These are phyloP conservation scores for Microtus montanus DNA, from an alignment of 2,113 vertebrate species.

Conservation along the genomic window DNA sequence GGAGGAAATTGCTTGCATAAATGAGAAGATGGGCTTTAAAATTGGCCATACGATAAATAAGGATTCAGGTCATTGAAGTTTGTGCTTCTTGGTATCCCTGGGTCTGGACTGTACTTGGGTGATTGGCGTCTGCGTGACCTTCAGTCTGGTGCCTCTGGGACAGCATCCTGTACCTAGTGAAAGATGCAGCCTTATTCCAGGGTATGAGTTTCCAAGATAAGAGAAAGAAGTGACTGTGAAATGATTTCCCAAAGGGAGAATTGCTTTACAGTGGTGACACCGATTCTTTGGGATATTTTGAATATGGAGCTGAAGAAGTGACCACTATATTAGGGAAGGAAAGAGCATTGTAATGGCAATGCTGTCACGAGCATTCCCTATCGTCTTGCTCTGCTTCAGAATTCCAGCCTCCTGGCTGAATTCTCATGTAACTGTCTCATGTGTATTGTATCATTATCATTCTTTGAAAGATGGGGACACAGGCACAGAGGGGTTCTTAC, in stretches of 20 bases:
- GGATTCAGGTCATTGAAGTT: conserved; percentile 43
- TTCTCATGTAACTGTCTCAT: not conserved
- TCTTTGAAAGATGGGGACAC: not conserved
- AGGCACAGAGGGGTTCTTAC: not conserved
- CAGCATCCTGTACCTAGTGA: not conserved
- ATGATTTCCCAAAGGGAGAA: not conserved
- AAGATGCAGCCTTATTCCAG: not conserved
- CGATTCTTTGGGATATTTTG: not conserved
- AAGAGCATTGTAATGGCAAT: not conserved
- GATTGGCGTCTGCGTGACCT: not conserved
- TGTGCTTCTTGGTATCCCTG: not conserved
- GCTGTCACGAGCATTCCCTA: not conserved
- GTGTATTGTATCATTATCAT: not conserved
- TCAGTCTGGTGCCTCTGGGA: not conserved
- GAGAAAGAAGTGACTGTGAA: not conserved
- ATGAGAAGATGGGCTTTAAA: not conserved
- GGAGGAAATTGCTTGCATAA: conserved; percentile 36
- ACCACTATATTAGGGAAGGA: not conserved
- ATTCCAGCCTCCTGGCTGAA: not conserved
- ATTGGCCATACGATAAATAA: conserved; percentile 4
- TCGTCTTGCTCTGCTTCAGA: not conserved
- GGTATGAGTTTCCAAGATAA: conserved; percentile 6
- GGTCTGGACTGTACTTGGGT: not conserved
- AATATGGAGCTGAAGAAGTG: not conserved
- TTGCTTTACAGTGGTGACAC: not conserved